phyloP scores from a whole-genome alignment of 1,140 invertebrate species.

The Orchesella cincta region DNA sequence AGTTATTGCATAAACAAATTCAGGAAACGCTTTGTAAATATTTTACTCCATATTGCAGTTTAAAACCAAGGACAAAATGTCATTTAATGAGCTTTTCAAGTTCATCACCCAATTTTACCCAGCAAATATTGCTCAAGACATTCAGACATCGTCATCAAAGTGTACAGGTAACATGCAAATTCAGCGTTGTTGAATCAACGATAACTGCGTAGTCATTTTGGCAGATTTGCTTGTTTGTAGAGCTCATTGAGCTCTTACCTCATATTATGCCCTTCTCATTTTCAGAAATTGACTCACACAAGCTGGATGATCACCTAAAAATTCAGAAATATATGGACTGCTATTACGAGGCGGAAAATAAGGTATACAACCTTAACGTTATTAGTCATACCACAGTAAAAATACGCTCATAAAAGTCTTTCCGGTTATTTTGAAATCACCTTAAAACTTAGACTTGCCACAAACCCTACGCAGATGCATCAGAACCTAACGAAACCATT shows the following conservation, averaged over 20 bases:
- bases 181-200: neutral
- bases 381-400: no score
- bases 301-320: constrained; percentile 12
- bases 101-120: neutral
- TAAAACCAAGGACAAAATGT: neutral
- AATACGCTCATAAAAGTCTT: no score
- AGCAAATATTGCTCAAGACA: neutral
- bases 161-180: neutral
- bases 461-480: neutral
- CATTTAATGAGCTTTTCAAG: neutral
- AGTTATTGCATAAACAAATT: neutral
- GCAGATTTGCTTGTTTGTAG: no score
- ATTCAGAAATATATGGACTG: constrained; percentile 21
- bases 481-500: no score
- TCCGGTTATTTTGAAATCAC: no score
- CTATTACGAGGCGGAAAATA: neutral
- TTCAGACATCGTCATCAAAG: neutral
- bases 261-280: no score
- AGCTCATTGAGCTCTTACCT: no score
- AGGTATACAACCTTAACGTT: no score
- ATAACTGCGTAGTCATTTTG: no score
- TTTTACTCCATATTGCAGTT: constrained; percentile 8
- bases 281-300: neutral
- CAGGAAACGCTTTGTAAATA: neutral
- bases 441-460: no score